Evolutionary conservation across 2,888 invertebrate species (phyloP), one percentile per base, ranked within the genome.

Genomic region (Linnaemya tessellans): DNA sequence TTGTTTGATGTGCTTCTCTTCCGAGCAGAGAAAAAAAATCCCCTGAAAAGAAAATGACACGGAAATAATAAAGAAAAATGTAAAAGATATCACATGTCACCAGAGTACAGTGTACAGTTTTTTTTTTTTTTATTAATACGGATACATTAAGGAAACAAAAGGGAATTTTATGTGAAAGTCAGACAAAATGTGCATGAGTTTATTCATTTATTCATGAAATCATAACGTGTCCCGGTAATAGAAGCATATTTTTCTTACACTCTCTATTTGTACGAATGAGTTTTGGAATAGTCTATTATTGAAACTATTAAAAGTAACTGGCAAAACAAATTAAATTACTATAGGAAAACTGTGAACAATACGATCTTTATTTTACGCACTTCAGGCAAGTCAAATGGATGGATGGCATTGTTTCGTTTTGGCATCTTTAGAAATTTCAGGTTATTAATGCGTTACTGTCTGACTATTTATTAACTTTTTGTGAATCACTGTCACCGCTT

Each of bases 61-160:
- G 58, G 35, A 58, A 58, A 58, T 35, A 58, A 56, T 60, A 60
- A 60, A 60, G 13, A 41, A 13, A 62, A 41, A 41, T 41, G 5
- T 62, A 41, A 41, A 3, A 35, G 10, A 58, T 58, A 35, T 30
- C 3, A 35, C 41, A 15, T 41, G 13, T 22, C 30, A 35, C 35
- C 5, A 3, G 35, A 35, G 30, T n/a, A 8, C 9, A n/a, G n/a
- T 22, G 9, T 22, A 38, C 11, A 4, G 10, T 60, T 60, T 30
- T n/a, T n/a, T 62, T 38, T 20, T 58, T 30, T 54, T 62, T 22
- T 13, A 22, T 62, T 20, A 41, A 62, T 15, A 22, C 20, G 18
- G 38, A 41, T 41, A 41, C 62, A 41, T 20, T 41, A 62, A 62
- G 20, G 7, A 62, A 13, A 41, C 38, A 62, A 20, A 62, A 30